Evolutionary conservation across 2,113 vertebrate genomes (phyloP), one percentile per base, ranked within the genome.

Genomic region (rat (Rattus norvegicus)): DNA sequence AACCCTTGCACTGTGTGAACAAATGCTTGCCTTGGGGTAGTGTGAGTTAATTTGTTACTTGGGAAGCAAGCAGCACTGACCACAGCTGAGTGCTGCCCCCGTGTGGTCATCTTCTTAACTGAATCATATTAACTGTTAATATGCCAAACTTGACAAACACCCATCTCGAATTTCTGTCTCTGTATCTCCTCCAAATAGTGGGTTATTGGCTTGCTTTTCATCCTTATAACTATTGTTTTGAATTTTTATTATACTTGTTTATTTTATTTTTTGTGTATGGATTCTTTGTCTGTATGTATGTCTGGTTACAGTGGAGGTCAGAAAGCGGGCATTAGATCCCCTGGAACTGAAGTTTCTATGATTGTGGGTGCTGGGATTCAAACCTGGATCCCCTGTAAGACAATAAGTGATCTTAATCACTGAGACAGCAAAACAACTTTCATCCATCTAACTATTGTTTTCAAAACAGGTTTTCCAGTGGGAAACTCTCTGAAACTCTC

Each of bases 21-120:
- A 63, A 88, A 94, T 30, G 79, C 7, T 56, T 65, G 56, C 67
- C 91, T 70, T 49, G 56, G n/a, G 47, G n/a, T 47, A 77, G 52
- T 17, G 0, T 5, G 33, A 87, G 1, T 5, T 28, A 33, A 10
- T 33, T 80, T 54, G 47, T 24, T 43, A 65, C 49, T 12, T 3
- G 36, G 16, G 13, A 73, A 84, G 11, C 16, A 61, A 20, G 28
- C 0, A 2, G 36, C 3, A 0, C 24, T 0, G 3, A 12, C 16
- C 76, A 8, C 54, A 80, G 72, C 36, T 7, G 28, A 80, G 77
- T 97, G 73, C 69, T 11, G 30, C 49, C 90, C 73, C 30, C 56
- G 1, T 69, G 73, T 92, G 94, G 95, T n/a, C 2, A 2, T 47
- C 3, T 13, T n/a, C 3, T 52, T 70, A 70, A 52, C 24, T 87